Evolutionary conservation across 2,888 invertebrate species (phyloP).

Genomic region (Lepidocyrtoides sp.): DNA sequence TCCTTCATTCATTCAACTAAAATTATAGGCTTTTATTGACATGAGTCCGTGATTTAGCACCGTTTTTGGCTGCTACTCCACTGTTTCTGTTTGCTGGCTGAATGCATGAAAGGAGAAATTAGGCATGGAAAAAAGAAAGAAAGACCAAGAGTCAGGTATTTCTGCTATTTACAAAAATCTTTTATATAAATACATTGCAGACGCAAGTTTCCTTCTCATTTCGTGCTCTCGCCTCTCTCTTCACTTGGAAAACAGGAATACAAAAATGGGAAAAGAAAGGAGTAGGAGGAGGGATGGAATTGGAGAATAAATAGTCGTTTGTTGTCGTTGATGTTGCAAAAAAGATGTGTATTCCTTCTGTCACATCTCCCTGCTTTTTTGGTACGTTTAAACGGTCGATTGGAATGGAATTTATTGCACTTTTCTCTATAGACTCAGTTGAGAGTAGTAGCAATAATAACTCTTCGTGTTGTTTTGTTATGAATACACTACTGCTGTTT

Average conservation of each 20-base stretch:
- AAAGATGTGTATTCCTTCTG: background rate
- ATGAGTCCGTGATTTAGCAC: slow-evolving; percentile 73
- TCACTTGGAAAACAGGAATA: background rate
- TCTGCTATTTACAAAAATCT: slow-evolving; percentile 7
- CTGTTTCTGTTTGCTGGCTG: slow-evolving; percentile 2
- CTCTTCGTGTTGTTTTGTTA: slow-evolving; percentile 3
- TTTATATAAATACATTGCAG: background rate
- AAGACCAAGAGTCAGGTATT: slow-evolving; percentile 36
- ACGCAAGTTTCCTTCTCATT: background rate
- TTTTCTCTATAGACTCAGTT: background rate
- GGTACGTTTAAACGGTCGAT: slow-evolving; percentile 39
- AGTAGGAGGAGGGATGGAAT: no score
- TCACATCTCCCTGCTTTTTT: slow-evolving; percentile 5
- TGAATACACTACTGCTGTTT: background rate
- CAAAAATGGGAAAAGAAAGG: background rate
- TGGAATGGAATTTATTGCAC: slow-evolving; percentile 66
- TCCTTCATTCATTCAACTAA: slow-evolving; percentile 55
- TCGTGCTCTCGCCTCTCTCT: background rate
- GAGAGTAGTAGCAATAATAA: background rate
- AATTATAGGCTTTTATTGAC: slow-evolving; percentile 76
- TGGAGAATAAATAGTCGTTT: slow-evolving; percentile 21
- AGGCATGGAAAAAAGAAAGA: slow-evolving; percentile 8
- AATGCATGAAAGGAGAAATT: slow-evolving; percentile 10
- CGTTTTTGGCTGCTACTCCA: slow-evolving; percentile 56
- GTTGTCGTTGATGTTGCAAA: slow-evolving; percentile 49